A percentile compares a stretch with the other conserved stretches of the same genome.
These are phyloP conservation scores for Macaca mulatta DNA, from an alignment of 2,113 vertebrate species.

Conservation along the genomic window DNA sequence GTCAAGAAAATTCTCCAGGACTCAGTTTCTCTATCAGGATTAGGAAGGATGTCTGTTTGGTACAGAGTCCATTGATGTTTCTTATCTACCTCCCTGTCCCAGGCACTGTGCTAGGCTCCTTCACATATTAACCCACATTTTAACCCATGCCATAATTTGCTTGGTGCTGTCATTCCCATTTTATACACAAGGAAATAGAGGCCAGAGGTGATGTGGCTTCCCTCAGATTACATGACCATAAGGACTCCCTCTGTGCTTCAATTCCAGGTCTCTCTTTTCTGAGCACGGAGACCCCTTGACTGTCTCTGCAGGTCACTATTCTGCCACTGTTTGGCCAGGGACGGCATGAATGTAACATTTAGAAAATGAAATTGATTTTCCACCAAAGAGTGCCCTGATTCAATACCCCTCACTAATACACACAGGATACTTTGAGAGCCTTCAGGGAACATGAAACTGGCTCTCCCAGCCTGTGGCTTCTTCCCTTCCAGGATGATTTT, in stretches of 20 bases:
- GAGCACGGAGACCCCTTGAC: not conserved
- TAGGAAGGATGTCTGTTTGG: not conserved
- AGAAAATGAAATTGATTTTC: not conserved
- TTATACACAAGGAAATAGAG: not conserved
- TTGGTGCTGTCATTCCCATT: not conserved
- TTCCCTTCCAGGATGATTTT: not conserved
- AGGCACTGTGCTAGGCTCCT: not conserved
- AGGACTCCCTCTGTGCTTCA: not conserved
- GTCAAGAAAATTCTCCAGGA: not conserved
- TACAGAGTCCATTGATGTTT: not conserved
- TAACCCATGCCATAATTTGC: not conserved
- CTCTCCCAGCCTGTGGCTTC: not conserved
- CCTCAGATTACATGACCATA: not conserved
- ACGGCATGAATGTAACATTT: not conserved
- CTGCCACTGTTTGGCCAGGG: not conserved
- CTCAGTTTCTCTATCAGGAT: not conserved
- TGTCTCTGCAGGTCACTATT: not conserved
- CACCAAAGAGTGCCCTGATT: not conserved
- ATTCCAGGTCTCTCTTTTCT: not conserved
- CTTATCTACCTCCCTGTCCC: not conserved
- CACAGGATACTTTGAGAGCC: not conserved
- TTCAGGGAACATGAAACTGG: not conserved
- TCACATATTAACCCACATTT: not conserved
- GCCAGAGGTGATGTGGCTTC: not conserved
- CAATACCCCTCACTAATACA: no score